Conservation (phyloP, 2,888 invertebrate species). For the Drosophila percnosoma region DNA sequence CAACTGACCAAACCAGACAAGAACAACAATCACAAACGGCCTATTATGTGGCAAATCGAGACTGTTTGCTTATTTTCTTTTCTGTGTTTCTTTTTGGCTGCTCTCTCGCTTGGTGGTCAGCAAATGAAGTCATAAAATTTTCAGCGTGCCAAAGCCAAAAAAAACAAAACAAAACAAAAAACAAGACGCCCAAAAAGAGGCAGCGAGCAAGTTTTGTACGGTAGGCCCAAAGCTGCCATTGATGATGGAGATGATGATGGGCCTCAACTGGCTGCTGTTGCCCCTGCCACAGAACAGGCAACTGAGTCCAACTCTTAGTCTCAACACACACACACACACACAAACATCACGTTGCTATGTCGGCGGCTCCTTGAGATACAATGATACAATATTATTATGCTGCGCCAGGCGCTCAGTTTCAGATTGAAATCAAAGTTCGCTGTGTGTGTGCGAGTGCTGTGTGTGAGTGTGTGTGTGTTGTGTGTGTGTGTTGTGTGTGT, state of each 20-base stretch:
- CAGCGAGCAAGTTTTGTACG: slow-evolving; percentile 60
- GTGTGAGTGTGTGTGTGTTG: slow-evolving; percentile 27
- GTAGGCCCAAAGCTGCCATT: slow-evolving; percentile 76
- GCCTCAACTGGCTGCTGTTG: slow-evolving; percentile 49
- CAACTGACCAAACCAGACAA: slow-evolving; percentile 21
- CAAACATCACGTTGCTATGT: slow-evolving; percentile 49
- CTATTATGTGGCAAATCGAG: slow-evolving; percentile 71
- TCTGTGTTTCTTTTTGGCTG: slow-evolving; percentile 17
- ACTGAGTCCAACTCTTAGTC: slow-evolving; percentile 31
- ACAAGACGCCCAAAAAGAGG: slow-evolving; percentile 33
- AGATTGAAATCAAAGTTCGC: slow-evolving; percentile 75
- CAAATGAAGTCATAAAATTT: slow-evolving; percentile 81
- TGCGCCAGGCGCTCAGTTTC: slow-evolving; percentile 64
- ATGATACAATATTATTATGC: slow-evolving; percentile 80
- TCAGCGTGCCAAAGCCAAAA: slow-evolving; percentile 75
- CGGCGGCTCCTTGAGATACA: slow-evolving; percentile 76
- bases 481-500: slow-evolving; percentile 30
- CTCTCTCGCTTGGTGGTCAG: slow-evolving; percentile 74
- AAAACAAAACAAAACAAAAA: neutral
- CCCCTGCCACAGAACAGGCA: slow-evolving; percentile 13
- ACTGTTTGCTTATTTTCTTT: slow-evolving; percentile 43
- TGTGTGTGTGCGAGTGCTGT: slow-evolving; percentile 15
- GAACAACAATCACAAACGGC: slow-evolving; percentile 39
- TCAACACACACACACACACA: slow-evolving; percentile 43
- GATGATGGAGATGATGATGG: slow-evolving; percentile 77